Conservation (phyloP, 2,113 vertebrate species). For the Hymenochirus boettgeri region DNA sequence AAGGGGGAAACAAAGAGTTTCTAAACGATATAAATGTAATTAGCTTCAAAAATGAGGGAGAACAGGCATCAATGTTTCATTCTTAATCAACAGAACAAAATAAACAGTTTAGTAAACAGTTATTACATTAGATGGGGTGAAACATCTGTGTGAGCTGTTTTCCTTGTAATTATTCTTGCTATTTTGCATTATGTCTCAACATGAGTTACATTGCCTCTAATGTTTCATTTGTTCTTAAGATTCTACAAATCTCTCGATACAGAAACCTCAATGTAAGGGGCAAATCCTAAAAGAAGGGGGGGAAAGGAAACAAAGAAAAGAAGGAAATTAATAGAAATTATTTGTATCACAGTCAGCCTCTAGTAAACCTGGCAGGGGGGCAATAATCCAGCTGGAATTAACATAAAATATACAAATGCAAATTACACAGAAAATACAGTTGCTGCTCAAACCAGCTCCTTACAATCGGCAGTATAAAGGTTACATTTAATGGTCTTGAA, state of each 20-base stretch:
- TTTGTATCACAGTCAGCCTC: slow-evolving; percentile 75
- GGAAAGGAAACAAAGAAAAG: slow-evolving; percentile 51
- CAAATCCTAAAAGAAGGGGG: slow-evolving; percentile 75
- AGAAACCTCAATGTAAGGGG: slow-evolving; percentile 78
- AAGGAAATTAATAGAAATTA: slow-evolving; percentile 70
- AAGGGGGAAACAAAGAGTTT: too few species aligned
- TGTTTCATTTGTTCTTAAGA: slow-evolving; percentile 74
- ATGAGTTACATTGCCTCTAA: slow-evolving; percentile 66
- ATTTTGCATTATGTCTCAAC: slow-evolving; percentile 69
- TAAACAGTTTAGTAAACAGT: slow-evolving; percentile 82
- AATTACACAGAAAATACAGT: slow-evolving; percentile 78
- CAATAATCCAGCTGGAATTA: slow-evolving; percentile 78
- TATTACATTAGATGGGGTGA: slow-evolving; percentile 75
- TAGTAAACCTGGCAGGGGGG: slow-evolving; percentile 78
- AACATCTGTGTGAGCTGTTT: slow-evolving; percentile 73
- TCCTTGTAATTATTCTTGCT: slow-evolving; percentile 75
- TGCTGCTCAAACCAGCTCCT: slow-evolving; percentile 66
- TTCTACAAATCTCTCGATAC: slow-evolving; percentile 75
- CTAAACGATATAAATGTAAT: too few species aligned
- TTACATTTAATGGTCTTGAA: slow-evolving; percentile 43
- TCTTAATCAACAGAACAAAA: slow-evolving; percentile 74
- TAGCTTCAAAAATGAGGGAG: too few species aligned
- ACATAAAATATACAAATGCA: slow-evolving; percentile 82
- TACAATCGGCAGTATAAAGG: slow-evolving; percentile 56
- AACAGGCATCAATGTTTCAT: slow-evolving; percentile 76